Evolutionary conservation across 2,113 vertebrate species (phyloP), one percentile per base, ranked within the genome.

Genomic region (Ophiodon elongatus): DNA sequence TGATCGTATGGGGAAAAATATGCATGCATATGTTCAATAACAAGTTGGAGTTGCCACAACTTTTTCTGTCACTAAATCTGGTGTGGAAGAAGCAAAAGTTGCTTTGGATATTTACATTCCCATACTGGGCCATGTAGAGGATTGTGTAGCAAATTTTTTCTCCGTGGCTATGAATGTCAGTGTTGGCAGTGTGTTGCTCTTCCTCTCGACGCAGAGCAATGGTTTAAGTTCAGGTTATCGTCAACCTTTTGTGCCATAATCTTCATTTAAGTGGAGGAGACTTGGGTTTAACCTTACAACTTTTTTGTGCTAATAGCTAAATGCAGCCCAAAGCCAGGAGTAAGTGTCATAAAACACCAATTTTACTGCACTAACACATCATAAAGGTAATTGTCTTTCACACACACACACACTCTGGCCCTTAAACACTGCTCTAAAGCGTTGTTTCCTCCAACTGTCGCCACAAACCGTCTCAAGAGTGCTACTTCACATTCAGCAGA

Each of bases 321-420:
- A 85, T 66, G 68, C 66, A 79, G 63, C 85, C 54, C 69, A 80
- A 76, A 85, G 83, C 78, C 85, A 63, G 66, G 66, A 80, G 68
- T 67, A 57, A 35, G 78, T 59, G 29, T 83, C 75, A 82, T 88
- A 89, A 92, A 91, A 89, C 76, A 84, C 57, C 6, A 3, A 50
- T 80, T 88, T 85, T 92, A 93, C 87, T 91, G 82, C 89, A 79
- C 82, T 77, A 90, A 90, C 86, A 89, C 77, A 81, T 87, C 83
- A 87, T 87, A 91, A 90, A 85, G 71, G 83, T 86, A 88, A 89
- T 90, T 84, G 64, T 90, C 76, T 79, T 75, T 60, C 57, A n/a
- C 67, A 31, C 56, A 73, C 77, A 54, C 50, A 67, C 71, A 67
- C n/a, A 71, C 35, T 8, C 27, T 27, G 74, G 72, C 77, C 63